phyloP scores from a whole-genome alignment of 2,797 vertebrate species.

The Cuculus canorus region DNA sequence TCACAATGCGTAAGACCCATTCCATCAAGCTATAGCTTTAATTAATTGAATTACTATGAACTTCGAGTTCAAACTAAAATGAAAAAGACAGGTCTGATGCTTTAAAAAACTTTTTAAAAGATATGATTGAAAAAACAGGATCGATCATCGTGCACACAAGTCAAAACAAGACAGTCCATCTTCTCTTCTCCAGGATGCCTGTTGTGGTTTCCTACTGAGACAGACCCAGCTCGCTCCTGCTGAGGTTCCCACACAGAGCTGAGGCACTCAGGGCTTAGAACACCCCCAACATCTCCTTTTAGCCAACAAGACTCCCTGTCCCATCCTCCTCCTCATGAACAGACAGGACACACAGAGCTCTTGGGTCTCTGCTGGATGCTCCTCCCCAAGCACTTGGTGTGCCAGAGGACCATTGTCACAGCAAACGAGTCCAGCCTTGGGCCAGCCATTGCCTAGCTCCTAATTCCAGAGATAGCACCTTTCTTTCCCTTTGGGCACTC shows the following conservation, averaged over 20 bases:
- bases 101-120: background rate
- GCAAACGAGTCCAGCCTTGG: too few species aligned
- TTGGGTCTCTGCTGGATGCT: background rate
- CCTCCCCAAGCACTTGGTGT: background rate
- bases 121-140: background rate
- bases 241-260: accelerated
- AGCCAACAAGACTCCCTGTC: background rate
- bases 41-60: conserved; percentile 25
- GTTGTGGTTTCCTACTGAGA: background rate
- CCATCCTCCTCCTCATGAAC: background rate
- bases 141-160: background rate
- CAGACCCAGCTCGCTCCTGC: accelerated
- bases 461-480: background rate
- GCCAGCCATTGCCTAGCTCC: background rate
- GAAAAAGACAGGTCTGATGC: background rate
- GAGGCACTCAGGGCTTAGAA: accelerated
- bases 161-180: background rate
- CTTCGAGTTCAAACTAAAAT: background rate
- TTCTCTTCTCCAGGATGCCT: background rate
- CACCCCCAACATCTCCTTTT: background rate
- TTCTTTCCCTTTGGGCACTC: background rate
- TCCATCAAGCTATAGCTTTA: background rate
- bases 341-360: background rate
- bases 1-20: background rate
- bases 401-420: background rate